Conservation (phyloP, 2,888 invertebrate species). For the Spicauda simplicius region DNA sequence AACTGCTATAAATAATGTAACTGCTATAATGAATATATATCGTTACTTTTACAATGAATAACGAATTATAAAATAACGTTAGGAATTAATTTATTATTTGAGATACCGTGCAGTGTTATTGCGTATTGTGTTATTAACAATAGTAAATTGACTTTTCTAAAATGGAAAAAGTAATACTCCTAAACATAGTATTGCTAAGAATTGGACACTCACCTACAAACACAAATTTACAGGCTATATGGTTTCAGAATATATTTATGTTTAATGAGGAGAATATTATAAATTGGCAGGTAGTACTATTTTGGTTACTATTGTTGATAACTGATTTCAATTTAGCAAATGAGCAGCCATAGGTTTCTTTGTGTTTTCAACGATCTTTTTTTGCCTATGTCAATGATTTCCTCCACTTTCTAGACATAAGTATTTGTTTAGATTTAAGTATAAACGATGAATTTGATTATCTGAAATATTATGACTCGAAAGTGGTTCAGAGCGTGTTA, state of each 20-base stretch:
- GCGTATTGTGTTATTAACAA: constrained; percentile 42
- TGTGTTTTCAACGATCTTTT: constrained; percentile 40
- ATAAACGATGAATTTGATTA: background rate
- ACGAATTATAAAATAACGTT: too few species aligned
- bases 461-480: constrained; percentile 39
- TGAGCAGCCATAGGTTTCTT: constrained; percentile 12
- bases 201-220: constrained; percentile 25
- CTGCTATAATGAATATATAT: too few species aligned
- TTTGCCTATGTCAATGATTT: background rate
- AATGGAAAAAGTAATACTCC: background rate
- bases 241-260: too few species aligned
- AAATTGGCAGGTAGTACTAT: background rate
- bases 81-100: constrained; percentile 4
- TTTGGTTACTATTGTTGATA: constrained; percentile 44
- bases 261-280: too few species aligned
- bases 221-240: background rate
- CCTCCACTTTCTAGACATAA: constrained; percentile 50
- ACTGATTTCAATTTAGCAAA: constrained; percentile 17
- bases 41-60: too few species aligned
- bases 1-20: too few species aligned
- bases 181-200: background rate
- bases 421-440: background rate
- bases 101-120: constrained; percentile 5
- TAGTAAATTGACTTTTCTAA: constrained; percentile 36
- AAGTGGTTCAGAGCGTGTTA: constrained; percentile 41